These are phyloP conservation scores for Lindbergichthys nudifrons DNA, from an alignment of 2,797 vertebrate genomes.

Conservation along the genomic window DNA sequence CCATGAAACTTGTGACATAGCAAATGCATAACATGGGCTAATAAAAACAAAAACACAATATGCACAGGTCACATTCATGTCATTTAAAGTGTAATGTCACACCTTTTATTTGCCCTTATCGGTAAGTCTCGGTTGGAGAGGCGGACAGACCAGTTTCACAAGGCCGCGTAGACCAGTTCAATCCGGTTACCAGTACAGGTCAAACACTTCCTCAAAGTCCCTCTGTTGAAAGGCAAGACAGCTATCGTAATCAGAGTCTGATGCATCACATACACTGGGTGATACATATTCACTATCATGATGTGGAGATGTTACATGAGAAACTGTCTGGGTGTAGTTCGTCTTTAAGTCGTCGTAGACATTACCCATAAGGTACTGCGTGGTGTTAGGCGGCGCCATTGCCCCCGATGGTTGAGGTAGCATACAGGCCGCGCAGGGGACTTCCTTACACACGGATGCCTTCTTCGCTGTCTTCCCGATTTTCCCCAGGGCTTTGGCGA, in stretches of 20 bases:
- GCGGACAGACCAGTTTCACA: constrained; percentile 1
- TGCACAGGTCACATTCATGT: not conserved
- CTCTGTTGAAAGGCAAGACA: constrained; percentile 76
- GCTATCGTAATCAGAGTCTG: constrained; percentile 61
- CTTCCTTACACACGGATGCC: fast-evolving
- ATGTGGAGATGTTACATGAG: fast-evolving
- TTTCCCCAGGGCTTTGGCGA: not conserved
- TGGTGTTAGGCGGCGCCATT: constrained; percentile 86
- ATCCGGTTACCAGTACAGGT: constrained; percentile 30
- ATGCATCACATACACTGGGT: not conserved
- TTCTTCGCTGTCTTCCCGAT: fast-evolving
- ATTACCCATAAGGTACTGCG: constrained; percentile 84
- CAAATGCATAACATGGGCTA: constrained; percentile 29
- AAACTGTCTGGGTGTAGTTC: fast-evolving
- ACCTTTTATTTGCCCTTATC: constrained; percentile 55
- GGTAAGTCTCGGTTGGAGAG: constrained; percentile 25
- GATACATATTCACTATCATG: constrained; percentile 30
- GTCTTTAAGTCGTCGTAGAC: constrained; percentile 73
- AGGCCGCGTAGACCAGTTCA: constrained; percentile 44
- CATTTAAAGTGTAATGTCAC: constrained; percentile 58
- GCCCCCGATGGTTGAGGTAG: constrained; percentile 27
- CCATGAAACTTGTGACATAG: constrained; percentile 76
- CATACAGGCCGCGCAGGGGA: not conserved
- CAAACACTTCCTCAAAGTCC: constrained; percentile 78
- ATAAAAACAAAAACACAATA: constrained; percentile 7